These are phyloP conservation scores for Bolinopsis microptera DNA, from an alignment of 37 sponge, comb jelly and placozoan genomes.

Conservation along the genomic window DNA sequence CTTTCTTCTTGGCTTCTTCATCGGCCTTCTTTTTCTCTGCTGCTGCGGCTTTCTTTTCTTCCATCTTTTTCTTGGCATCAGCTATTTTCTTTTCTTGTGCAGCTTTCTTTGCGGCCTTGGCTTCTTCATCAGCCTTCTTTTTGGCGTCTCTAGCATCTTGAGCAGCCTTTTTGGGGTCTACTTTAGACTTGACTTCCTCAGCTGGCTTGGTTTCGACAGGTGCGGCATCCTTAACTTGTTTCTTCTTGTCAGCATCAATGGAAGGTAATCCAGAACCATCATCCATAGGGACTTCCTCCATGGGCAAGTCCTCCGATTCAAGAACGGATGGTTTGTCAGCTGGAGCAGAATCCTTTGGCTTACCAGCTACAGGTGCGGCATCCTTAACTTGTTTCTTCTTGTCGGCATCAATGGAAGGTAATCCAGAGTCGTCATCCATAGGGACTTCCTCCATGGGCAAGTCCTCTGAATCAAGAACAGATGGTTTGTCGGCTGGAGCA, in stretches of 20 bases:
- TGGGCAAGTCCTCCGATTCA: background rate
- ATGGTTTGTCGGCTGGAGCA: background rate
- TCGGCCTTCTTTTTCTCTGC: background rate
- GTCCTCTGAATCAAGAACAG: background rate
- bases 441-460: background rate
- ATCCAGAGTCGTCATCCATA: slow-evolving; percentile 20
- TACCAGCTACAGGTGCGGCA: background rate
- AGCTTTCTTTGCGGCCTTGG: background rate
- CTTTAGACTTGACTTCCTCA: background rate
- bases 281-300: slow-evolving; percentile 30
- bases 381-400: background rate
- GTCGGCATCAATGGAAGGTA: background rate
- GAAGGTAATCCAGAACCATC: background rate
- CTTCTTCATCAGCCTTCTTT: background rate
- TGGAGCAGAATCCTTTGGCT: background rate
- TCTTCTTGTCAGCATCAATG: background rate
- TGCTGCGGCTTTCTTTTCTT: background rate
- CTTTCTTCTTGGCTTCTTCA: slow-evolving; percentile 56
- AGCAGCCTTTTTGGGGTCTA: background rate
- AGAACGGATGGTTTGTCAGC: background rate
- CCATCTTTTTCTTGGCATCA: background rate
- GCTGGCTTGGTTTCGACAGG: background rate
- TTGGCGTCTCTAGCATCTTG: slow-evolving; percentile 36
- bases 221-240: background rate
- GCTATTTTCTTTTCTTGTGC: background rate